Percentiles rank a stretch among this genome's conserved stretches.
Evolutionary conservation across 2,888 invertebrate genomes (phyloP).

Genomic region (Drosophila merina): DNA sequence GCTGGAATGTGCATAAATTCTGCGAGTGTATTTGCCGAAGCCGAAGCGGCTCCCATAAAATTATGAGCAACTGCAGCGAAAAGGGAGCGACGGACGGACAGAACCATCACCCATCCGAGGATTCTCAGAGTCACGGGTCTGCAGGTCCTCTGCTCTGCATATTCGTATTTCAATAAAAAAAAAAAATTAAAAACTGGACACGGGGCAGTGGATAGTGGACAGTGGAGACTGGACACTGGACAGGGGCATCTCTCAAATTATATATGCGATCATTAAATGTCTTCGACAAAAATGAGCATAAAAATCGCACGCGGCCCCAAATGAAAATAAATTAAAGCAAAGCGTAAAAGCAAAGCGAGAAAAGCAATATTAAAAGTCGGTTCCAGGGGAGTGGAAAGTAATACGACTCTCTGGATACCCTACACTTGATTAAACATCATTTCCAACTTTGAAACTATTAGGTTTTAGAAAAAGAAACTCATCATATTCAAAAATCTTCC

Average conservation of each 20-base stretch:
- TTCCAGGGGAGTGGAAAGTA: neutral
- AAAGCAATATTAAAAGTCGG: constrained; percentile 19
- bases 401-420: constrained; percentile 6
- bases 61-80: constrained; percentile 73
- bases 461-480: too few species aligned
- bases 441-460: neutral
- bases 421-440: neutral
- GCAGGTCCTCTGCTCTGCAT: constrained; percentile 5
- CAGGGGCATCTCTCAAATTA: constrained; percentile 74
- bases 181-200: constrained; percentile 4
- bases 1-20: constrained; percentile 82
- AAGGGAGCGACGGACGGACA: constrained; percentile 14
- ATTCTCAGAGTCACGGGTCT: neutral
- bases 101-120: neutral
- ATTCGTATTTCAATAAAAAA: constrained; percentile 21
- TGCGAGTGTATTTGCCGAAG: constrained; percentile 64
- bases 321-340: constrained; percentile 76
- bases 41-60: constrained; percentile 76
- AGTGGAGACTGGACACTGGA: neutral
- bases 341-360: constrained; percentile 48
- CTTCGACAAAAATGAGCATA: constrained; percentile 79
- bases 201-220: too few species aligned
- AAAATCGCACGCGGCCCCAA: constrained; percentile 76
- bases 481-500: too few species aligned
- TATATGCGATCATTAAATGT: constrained; percentile 81